Percentiles rank a stretch among this genome's conserved stretches.
phyloP scores from a whole-genome alignment of 1,140 invertebrate genomes.

The Aleiodes sp. region DNA sequence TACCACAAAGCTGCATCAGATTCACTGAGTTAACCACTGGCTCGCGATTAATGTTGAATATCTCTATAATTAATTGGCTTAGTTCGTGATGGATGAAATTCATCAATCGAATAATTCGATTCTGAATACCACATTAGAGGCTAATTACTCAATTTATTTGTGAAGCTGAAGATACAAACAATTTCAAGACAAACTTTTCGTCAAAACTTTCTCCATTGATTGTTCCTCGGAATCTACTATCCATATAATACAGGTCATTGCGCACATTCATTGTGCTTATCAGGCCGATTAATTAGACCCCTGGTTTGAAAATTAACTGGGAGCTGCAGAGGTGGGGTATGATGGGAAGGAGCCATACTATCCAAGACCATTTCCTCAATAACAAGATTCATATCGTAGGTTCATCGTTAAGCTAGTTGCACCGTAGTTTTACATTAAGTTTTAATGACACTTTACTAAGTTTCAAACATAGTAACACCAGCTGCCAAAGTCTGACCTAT shows the following conservation, averaged over 20 bases:
- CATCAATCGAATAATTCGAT: neutral
- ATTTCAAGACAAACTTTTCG: neutral
- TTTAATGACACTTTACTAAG: slow-evolving; percentile 47
- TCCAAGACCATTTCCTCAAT: neutral
- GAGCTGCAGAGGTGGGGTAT: neutral
- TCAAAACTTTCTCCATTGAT: neutral
- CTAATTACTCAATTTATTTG: neutral
- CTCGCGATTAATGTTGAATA: slow-evolving; percentile 46
- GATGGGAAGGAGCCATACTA: neutral
- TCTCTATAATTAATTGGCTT: slow-evolving; percentile 53
- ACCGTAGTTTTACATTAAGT: slow-evolving; percentile 44
- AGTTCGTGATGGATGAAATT: neutral
- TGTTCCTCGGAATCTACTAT: neutral
- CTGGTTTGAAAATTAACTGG: neutral
- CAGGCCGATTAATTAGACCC: slow-evolving; percentile 17
- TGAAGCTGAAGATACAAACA: neutral
- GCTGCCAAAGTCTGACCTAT: slow-evolving; percentile 40
- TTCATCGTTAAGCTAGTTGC: neutral
- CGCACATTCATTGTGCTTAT: slow-evolving; percentile 4
- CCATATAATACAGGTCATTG: slow-evolving; percentile 1
- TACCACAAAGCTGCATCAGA: slow-evolving; percentile 6
- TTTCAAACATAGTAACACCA: slow-evolving; percentile 37
- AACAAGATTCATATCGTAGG: slow-evolving; percentile 32
- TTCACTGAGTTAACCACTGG: slow-evolving; percentile 37
- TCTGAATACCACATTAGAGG: neutral